Base-by-base conservation (phyloP, 1,140 invertebrate species). In the Oedothorax gibbosus region DNA sequence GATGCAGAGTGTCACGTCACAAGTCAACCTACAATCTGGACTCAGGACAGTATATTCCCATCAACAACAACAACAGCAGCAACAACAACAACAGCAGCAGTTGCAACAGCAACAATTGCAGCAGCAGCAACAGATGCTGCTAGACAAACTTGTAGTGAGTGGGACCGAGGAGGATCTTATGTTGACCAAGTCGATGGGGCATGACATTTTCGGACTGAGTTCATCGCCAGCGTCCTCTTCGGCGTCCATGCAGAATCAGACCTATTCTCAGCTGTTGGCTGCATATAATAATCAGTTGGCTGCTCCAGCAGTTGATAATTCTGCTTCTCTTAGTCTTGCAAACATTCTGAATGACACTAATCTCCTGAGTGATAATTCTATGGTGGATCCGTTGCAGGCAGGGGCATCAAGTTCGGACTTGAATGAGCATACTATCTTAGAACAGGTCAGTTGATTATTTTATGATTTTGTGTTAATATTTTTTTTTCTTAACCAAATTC, bases 341-440 rank as follows among this genome's bases (percentile, higher is more conserved):
- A 49, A 57, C 18, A 57, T 82, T 64, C 65, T 82, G 73, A 72
- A 35, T 72, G 79, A 82, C 14, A 50, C 68, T 35, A 56, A 35
- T n/a, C 79, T 82, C 65, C 57, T 71, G 15, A 50, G 62, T 50
- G 35, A 50, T 5, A 49, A n/a, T 64, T 49, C 78, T 71, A 7
- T 82, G 18, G 2, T 69, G 9, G 69, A 82, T 82, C n/a, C 68
- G 20, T 35, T 72, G 15, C 79, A 72, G 54, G 11, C 72, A 4
- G 76, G 54, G 50, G 71, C 75, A 20, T n/a, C 49, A 78, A 92
- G 92, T 69, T 95, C 96, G 90, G 92, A 93, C n/a, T 91, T 93
- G 81, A 90, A 96, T 64, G 95, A 95, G 12, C n/a, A 71, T 11
- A 94, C 95, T 87, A 93, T 97, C 87, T 89, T 97, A 86, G 95